Base-by-base conservation (phyloP, 2,113 vertebrate species). In the Cyprinodon brontotheroides region DNA sequence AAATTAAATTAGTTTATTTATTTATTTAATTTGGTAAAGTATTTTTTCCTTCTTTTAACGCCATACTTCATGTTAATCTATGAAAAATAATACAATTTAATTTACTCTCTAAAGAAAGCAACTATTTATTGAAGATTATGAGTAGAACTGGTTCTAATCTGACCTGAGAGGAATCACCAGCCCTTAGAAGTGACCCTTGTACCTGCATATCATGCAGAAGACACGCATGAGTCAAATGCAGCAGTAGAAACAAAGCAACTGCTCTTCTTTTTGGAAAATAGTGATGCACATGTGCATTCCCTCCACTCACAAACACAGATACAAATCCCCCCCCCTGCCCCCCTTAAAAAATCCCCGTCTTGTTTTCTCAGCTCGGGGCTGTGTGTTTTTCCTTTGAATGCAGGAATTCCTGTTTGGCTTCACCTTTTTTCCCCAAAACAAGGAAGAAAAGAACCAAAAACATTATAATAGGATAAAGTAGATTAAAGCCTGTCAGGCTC, bases 321-420 rank as follows among this genome's bases (percentile, higher is more conserved):
- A 85, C 60, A 57, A 29, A 29, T 29, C 29, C 29, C 29, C 29
- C 81, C 80, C 77, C 74, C 77, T 67, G 39, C 75, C 41, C 67
- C 67, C 48, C 61, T 22, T 20, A 79, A 90, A 88, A 91, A 81
- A 70, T 84, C 89, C 80, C 22, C 68, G 79, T 79, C 89, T 87
- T 92, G 89, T 91, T 89, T 91, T 87, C 80, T 86, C 85, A 89
- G 90, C 87, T 87, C 47, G 22, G 77, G 85, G 85, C 84, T 83
- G 85, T 89, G 85, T 89, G 89, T 93, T 91, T 92, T 92, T 87
- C 17, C 89, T 90, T 90, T 89, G 90, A 87, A 79, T 77, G 84
- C 82, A 78, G 83, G 90, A 93, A 94, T 94, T 94, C 91, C 93
- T 92, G 92, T 92, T 94, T 92, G 87, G 79, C 80, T 89, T 91